Conservation (phyloP, 2,113 vertebrate genomes). For the Aleadryas rufinucha region DNA sequence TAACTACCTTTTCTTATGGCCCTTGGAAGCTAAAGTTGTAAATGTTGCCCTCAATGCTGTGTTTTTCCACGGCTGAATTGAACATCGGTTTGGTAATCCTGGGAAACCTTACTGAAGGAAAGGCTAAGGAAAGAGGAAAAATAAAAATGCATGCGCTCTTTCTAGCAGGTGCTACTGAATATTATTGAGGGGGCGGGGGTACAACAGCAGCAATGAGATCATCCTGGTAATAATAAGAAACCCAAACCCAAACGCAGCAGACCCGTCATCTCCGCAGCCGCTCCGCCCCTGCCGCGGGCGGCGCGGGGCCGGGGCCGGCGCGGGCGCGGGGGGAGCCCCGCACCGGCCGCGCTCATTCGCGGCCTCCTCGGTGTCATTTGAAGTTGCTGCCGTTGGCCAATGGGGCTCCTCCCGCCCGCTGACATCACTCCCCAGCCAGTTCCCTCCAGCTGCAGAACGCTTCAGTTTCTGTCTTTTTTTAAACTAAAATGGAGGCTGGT, state of each 20-base stretch:
- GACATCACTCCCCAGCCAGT: slow-evolving; percentile 92
- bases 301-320: not conserved
- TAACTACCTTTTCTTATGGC: not conserved
- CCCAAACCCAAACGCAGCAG: not conserved
- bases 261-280: not conserved
- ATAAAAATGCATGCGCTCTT: not conserved
- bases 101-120: not conserved
- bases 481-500: slow-evolving; percentile 98
- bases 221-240: not conserved
- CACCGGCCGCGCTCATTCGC: slow-evolving; percentile 75
- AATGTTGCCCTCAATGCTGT: not conserved
- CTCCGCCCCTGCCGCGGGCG: not conserved
- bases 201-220: not conserved
- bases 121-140: not conserved
- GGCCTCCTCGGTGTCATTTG: slow-evolving; percentile 78
- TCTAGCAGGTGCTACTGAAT: not conserved
- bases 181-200: not conserved
- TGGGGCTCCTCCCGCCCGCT: slow-evolving; percentile 72
- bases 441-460: slow-evolving; percentile 98
- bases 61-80: not conserved
- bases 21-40: not conserved
- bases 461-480: slow-evolving; percentile 91
- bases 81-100: not conserved
- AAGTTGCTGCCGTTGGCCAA: slow-evolving; percentile 84
- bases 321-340: slow-evolving; percentile 72